Evolutionary conservation across 1,140 invertebrate genomes (phyloP), one percentile per base, ranked within the genome.

Genomic region (Neodiprion pinetum): DNA sequence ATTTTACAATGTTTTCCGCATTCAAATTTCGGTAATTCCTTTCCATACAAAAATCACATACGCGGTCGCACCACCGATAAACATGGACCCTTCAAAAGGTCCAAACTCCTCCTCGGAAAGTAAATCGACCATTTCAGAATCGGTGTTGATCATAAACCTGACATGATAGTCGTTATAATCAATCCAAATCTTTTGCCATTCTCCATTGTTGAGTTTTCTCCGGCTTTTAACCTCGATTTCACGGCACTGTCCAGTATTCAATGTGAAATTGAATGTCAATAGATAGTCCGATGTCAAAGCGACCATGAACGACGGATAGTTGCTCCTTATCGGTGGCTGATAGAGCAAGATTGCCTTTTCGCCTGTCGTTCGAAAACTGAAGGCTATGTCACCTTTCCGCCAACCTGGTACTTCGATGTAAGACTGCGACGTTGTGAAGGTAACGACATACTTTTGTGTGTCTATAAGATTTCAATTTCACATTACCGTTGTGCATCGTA

Each of bases 121-220:
- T 61, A 97, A 87, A 88, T 97, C 94, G 4, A 96, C 92, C 95
- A 97, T 96, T 88, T 95, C 91, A 79, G 92, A 95, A 80, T 97
- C 94, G 48, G 93, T 95, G 83, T 97, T 97, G 72, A 98, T 93
- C 92, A 96, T 97, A 83, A 97, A 96, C 73, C 96, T 88, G n/a
- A 98, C 96, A 85, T 98, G 96, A 86, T 97, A 95, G 81, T 95
- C 93, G 86, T 98, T 97, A 82, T 96, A 96, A 88, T 96, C 95
- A 76, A 96, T 96, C 95, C 95, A 96, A 77, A 98, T 95, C 88
- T 97, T 96, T 83, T 98, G 96, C 97, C 97, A 98, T 83, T 97
- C 96, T 0, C 96, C 96, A 70, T 93, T 94, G 83, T 97, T 97
- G 7, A 98, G 89, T 83, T 94, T 93, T 75, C 94, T 89, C 76